Evolutionary conservation across 2,797 vertebrate genomes (phyloP).

Genomic region (Loris lydekkerianus): DNA sequence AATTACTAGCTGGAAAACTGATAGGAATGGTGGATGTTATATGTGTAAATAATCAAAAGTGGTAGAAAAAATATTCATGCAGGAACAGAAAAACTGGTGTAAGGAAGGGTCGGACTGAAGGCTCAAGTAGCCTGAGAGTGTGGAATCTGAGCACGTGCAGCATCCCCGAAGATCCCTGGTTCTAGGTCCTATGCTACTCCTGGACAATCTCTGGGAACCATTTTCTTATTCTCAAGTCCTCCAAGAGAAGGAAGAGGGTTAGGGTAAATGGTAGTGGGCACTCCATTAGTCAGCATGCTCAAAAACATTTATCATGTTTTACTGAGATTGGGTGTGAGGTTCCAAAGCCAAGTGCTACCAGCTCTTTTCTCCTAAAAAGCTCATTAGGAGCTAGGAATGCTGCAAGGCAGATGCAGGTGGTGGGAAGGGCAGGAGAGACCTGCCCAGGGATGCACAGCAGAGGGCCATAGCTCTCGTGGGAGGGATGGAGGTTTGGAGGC

Average conservation of each 20-base stretch:
- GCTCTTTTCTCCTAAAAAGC: background rate
- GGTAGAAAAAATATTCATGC: background rate
- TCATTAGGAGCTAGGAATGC: background rate
- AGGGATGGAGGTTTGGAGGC: background rate
- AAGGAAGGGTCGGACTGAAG: background rate
- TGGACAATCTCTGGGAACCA: background rate
- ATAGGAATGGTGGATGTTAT: background rate
- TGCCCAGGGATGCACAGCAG: accelerated
- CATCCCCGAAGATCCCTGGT: background rate
- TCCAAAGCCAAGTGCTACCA: background rate
- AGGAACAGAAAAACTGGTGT: background rate
- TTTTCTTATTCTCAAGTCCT: background rate
- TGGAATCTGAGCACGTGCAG: background rate
- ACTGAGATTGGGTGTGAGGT: background rate
- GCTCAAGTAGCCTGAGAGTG: background rate
- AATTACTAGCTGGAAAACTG: background rate
- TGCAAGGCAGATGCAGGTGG: background rate
- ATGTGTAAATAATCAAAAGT: background rate
- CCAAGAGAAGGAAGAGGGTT: conserved; percentile 16
- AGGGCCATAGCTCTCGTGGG: background rate
- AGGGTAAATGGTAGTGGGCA: background rate
- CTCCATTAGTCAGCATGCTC: background rate
- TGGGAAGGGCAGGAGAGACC: too few species aligned
- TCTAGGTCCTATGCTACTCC: background rate
- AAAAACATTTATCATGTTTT: background rate